Base-by-base conservation (phyloP, 2,797 vertebrate genomes). In the Channallabes apus region DNA sequence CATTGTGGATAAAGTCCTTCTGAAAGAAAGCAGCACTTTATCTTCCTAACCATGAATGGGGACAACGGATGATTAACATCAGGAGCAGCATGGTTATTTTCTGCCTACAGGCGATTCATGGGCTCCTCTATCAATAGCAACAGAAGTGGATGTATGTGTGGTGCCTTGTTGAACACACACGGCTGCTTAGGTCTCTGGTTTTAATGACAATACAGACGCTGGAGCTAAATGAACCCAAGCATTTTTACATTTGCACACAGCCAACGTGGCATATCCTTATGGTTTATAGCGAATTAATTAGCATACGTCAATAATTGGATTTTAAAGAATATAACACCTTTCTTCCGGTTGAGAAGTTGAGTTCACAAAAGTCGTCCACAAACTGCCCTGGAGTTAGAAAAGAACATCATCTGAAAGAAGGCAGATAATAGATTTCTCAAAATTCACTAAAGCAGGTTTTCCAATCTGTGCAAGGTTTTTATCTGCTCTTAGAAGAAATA, bases 11-110 rank as follows among this genome's bases (percentile, higher is more conserved):
- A 29, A 81, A 65, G 61, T 67, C 62, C 41, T 65, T 67, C 8
- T 32, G 27, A 54, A 81, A 81, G n/a, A 15, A 81, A 67, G 62
- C 46, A 51, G 41, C 29, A 81, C 41, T 81, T 81, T 81, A 81
- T 51, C n/a, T 67, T 67, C 62, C 79, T 81, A n/a, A 67, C 56
- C 41, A 67, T 29, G n/a, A 81, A 51, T n/a, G n/a, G 41, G n/a
- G 62, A 46, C n/a, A 51, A 29, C 5, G 41, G 67, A n/a, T 32
- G 62, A 80, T 80, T 80, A 79, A 24, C 58, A 67, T 80, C 15
- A 80, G 27, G 62, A 80, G 79, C n/a, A 22, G 62, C n/a, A 51
- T 51, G 17, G 38, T 29, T 65, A 51, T 79, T 80, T 80, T 22
- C 62, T 4, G 1, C 67, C 79, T 67, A 54, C 61, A 80, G 41